These are phyloP conservation scores for Ictidomys tridecemlineatus DNA, from an alignment of 2,113 vertebrate genomes.

Conservation along the genomic window DNA sequence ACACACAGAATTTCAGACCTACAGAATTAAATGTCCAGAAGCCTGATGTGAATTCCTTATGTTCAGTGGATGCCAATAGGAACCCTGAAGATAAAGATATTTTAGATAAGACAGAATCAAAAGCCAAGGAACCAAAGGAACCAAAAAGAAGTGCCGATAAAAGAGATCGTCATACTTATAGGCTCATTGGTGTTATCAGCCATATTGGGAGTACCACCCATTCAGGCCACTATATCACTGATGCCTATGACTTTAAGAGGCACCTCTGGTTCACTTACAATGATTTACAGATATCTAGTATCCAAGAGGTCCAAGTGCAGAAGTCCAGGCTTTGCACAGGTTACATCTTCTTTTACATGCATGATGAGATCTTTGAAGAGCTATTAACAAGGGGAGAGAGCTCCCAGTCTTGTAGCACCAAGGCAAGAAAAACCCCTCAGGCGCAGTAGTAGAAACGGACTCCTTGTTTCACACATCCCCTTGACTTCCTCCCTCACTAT, in stretches of 20 bases:
- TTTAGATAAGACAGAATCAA: neutral
- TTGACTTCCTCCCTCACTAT: neutral
- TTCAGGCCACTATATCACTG: conserved; percentile 73
- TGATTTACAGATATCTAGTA: conserved; percentile 33
- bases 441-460: neutral
- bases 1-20: neutral
- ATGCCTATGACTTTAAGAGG: conserved; percentile 70
- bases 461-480: neutral
- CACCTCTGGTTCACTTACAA: conserved; percentile 57
- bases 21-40: neutral
- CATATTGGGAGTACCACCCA: conserved; percentile 54
- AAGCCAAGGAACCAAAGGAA: neutral
- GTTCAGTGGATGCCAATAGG: neutral
- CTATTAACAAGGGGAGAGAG: neutral
- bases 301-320: neutral
- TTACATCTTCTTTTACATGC: conserved; percentile 80
- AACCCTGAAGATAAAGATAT: neutral
- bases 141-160: neutral
- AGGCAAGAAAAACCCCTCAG: neutral
- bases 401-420: neutral
- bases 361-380: conserved; percentile 73
- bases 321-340: neutral
- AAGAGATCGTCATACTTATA: neutral
- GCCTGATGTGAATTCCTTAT: neutral
- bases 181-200: conserved; percentile 66